Evolutionary conservation across 2,113 vertebrate species (phyloP).

Genomic region (Poecile atricapillus): DNA sequence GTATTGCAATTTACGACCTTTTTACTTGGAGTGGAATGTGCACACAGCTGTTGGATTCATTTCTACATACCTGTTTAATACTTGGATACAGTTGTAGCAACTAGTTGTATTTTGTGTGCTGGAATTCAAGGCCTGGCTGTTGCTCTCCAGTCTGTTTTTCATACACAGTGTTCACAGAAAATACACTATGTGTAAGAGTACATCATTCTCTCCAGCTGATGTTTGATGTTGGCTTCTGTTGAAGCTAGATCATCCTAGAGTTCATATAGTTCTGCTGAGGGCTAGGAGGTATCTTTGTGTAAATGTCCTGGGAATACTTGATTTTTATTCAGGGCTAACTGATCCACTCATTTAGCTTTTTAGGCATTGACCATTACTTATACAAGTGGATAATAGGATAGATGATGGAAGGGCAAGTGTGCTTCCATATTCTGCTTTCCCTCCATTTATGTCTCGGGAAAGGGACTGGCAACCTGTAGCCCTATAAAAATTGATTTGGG

Average conservation of each 20-base stretch:
- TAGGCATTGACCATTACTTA: rapidly evolving
- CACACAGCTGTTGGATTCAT: neutral
- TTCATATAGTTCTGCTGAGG: neutral
- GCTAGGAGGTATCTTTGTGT: neutral
- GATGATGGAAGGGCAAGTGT: neutral
- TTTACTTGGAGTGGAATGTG: rapidly evolving
- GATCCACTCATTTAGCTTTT: neutral
- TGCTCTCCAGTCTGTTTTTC: neutral
- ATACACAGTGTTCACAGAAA: neutral
- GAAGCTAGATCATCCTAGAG: neutral
- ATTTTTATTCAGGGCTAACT: neutral
- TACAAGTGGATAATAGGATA: neutral
- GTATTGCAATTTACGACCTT: neutral
- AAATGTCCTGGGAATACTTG: neutral
- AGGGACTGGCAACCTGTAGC: neutral
- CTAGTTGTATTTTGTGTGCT: neutral
- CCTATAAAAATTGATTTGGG: neutral
- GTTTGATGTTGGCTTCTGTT: neutral
- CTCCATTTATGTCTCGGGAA: neutral
- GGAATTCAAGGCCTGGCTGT: neutral
- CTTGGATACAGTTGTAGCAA: neutral
- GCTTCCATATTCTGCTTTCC: neutral
- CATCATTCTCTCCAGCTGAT: neutral
- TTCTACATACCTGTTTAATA: neutral
- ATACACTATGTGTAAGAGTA: rapidly evolving